These are phyloP conservation scores for Archilochus colubris DNA, from an alignment of 2,113 vertebrate genomes.

Conservation along the genomic window DNA sequence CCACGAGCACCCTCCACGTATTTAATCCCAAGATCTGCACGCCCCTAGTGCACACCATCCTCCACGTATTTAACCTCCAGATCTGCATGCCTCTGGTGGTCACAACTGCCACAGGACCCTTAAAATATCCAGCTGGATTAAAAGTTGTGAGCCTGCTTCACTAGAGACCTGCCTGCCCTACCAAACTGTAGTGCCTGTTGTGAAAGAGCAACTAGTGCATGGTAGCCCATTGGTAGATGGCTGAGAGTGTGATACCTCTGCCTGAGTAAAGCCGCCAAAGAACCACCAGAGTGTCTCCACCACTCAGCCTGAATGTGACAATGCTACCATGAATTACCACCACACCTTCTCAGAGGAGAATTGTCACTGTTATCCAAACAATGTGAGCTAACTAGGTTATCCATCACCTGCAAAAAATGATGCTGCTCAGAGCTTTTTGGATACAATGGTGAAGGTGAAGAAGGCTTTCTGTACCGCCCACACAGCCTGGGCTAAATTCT, in stretches of 20 bases:
- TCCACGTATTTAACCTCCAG: background rate
- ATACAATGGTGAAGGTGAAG: conserved; percentile 49
- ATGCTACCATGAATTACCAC: background rate
- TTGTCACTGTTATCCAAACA: background rate
- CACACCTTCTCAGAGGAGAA: background rate
- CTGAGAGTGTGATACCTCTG: fast-evolving
- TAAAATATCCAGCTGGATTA: background rate
- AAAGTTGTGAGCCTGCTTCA: background rate
- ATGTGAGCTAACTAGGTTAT: conserved; percentile 55
- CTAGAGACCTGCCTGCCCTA: background rate
- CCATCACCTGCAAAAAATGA: conserved; percentile 30
- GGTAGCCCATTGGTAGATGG: background rate
- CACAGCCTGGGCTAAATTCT: conserved; percentile 47
- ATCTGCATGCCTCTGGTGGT: background rate
- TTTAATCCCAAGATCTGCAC: background rate
- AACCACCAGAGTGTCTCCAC: background rate
- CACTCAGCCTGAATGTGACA: background rate
- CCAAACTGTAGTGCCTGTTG: background rate
- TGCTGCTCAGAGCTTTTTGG: conserved; percentile 29
- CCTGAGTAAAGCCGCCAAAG: background rate
- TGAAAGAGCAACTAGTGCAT: background rate
- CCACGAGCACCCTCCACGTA: background rate
- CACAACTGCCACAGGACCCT: background rate
- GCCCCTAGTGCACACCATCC: background rate
- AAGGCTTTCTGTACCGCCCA: conserved; percentile 54